phyloP scores from a whole-genome alignment of 2,797 vertebrate species.

The Chaetodon trifasciatus region DNA sequence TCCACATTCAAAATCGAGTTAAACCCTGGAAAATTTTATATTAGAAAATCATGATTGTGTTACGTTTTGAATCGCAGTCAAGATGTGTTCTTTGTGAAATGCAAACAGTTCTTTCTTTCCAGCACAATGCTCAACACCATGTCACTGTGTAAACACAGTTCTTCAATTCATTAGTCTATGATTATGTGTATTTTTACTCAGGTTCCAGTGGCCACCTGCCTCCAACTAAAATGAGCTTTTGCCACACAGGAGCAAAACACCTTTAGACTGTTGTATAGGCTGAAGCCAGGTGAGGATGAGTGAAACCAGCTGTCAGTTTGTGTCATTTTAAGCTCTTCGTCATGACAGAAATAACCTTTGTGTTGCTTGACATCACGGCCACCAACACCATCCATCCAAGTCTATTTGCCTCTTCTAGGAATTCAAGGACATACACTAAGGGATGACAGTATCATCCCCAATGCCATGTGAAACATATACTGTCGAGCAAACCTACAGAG shows the following conservation, averaged over 20 bases:
- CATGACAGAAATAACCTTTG: conserved; percentile 54
- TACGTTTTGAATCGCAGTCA: not conserved
- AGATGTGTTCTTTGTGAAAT: not conserved
- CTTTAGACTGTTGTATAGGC: not conserved
- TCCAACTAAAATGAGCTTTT: not conserved
- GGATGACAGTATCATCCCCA: conserved; percentile 31
- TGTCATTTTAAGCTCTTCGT: conserved; percentile 34
- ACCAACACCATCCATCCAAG: conserved; percentile 54
- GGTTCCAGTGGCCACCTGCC: not conserved
- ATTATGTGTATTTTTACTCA: not conserved
- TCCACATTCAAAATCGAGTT: not conserved
- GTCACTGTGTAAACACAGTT: not conserved
- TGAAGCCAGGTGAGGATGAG: not conserved
- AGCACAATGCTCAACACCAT: too few species aligned
- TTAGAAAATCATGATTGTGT: not conserved
- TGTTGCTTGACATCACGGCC: conserved; percentile 37
- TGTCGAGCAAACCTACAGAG: conserved; percentile 8
- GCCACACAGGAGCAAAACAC: not conserved
- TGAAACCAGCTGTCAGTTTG: conserved; percentile 1
- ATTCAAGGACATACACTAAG: conserved; percentile 21
- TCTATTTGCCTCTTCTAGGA: conserved; percentile 23
- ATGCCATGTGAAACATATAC: conserved; percentile 13
- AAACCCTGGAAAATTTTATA: not conserved
- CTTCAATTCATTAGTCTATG: not conserved
- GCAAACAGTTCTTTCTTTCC: not conserved